These are phyloP conservation scores for Cybosia mesomella DNA, from an alignment of 2,888 invertebrate genomes.

Conservation along the genomic window DNA sequence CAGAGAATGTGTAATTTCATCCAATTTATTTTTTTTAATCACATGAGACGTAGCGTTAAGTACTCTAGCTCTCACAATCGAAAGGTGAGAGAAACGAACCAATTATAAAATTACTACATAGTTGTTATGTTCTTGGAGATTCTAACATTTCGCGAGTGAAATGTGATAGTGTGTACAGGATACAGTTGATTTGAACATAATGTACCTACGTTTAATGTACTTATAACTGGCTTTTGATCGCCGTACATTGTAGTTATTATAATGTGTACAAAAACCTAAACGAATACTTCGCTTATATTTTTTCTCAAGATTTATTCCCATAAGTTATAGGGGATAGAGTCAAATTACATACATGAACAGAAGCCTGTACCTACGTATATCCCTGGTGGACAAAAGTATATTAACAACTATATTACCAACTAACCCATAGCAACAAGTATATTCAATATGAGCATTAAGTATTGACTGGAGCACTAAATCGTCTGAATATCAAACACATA, in stretches of 20 bases:
- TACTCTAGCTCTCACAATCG: constrained; percentile 39
- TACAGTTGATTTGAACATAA: neutral
- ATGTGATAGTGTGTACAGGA: constrained; percentile 11
- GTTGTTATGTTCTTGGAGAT: constrained; percentile 24
- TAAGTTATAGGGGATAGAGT: neutral
- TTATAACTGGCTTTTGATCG: neutral
- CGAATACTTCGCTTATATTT: neutral
- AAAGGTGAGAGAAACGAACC: constrained; percentile 48
- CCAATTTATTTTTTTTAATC: constrained; percentile 67
- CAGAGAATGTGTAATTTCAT: constrained; percentile 76
- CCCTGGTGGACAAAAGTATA: neutral
- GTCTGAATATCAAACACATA: no score
- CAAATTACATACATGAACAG: neutral
- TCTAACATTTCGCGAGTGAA: constrained; percentile 19
- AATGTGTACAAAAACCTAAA: no score
- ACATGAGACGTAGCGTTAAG: constrained; percentile 30
- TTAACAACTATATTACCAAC: neutral
- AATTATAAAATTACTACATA: constrained; percentile 48
- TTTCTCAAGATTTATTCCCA: neutral
- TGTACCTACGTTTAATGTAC: neutral
- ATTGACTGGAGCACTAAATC: no score
- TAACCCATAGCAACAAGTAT: neutral
- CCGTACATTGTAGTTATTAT: neutral
- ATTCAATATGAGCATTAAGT: no score
- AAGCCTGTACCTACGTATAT: neutral